Conservation (phyloP, 2,797 vertebrate species). For the Cetoscarus ocellatus region DNA sequence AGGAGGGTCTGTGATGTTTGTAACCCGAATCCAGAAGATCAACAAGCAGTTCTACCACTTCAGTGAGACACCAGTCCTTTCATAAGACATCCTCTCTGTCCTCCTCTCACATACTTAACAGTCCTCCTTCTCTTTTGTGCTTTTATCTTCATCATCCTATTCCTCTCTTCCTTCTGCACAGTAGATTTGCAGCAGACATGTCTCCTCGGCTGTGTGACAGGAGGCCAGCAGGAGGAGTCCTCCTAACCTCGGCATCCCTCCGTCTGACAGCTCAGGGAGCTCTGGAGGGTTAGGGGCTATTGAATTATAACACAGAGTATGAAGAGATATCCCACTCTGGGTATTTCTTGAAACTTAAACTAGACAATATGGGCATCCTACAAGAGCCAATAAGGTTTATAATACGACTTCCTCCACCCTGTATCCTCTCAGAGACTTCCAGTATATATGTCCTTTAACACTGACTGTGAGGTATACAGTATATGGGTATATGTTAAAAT, state of each 20-base stretch:
- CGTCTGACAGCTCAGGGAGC: slow-evolving; percentile 36
- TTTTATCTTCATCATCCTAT: background rate
- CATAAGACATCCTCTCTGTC: background rate
- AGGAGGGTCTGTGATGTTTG: slow-evolving; percentile 12
- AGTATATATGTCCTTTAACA: too few relatives aligned
- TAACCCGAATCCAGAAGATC: slow-evolving; percentile 3
- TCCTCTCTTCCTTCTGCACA: slow-evolving; percentile 3
- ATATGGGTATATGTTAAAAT: too few relatives aligned
- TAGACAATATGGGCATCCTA: background rate
- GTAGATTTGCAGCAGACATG: slow-evolving; percentile 21
- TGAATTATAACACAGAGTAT: slow-evolving; percentile 15
- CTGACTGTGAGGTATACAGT: too few relatives aligned
- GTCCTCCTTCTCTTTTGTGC: background rate
- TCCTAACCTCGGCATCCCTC: slow-evolving; percentile 20
- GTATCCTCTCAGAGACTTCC: background rate
- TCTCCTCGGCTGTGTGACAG: slow-evolving; percentile 45
- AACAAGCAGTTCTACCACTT: slow-evolving; percentile 3
- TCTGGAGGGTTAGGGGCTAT: background rate
- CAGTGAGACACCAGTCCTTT: background rate
- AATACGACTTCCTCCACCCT: background rate
- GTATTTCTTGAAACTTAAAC: background rate
- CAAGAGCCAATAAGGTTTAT: background rate
- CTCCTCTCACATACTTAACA: slow-evolving; percentile 13
- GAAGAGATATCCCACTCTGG: slow-evolving; percentile 1
- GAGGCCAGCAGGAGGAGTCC: slow-evolving; percentile 33